Evolutionary conservation across 2,797 vertebrate genomes (phyloP).

Genomic region (Tragelaphus oryx): DNA sequence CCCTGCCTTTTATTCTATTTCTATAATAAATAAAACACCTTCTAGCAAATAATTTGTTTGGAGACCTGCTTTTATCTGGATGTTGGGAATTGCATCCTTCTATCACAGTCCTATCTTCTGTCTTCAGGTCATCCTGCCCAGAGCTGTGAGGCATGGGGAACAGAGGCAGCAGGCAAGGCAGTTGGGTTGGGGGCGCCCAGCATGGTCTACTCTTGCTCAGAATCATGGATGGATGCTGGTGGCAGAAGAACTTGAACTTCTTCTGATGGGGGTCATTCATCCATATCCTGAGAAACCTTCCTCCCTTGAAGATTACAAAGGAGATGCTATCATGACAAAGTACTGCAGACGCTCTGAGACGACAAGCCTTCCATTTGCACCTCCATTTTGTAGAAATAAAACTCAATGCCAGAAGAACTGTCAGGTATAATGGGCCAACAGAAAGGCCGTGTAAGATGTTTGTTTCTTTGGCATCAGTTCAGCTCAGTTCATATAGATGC

Average conservation of each 20-base stretch:
- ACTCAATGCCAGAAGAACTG: not conserved
- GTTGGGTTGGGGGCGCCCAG: rapidly evolving
- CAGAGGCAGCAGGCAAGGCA: not conserved
- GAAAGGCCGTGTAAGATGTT: conserved; percentile 51
- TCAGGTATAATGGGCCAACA: not conserved
- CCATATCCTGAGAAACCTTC: not conserved
- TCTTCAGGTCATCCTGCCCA: not conserved
- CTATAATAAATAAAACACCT: not conserved
- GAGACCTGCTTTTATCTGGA: not conserved
- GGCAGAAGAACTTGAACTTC: not conserved
- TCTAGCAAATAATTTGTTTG: not conserved
- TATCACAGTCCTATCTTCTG: not conserved
- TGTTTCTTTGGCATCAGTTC: not conserved
- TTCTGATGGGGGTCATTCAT: not conserved
- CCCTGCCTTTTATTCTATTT: not conserved
- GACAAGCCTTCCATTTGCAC: not conserved
- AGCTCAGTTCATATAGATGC: not conserved
- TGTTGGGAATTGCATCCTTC: not conserved
- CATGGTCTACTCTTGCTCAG: not conserved
- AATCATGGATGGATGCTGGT: not conserved
- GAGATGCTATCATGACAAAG: not conserved
- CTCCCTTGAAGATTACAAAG: not conserved
- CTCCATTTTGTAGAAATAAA: not conserved
- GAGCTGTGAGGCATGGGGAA: not conserved
- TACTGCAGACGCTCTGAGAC: not conserved